Evolutionary conservation across 2,797 vertebrate species (phyloP).

Genomic region (Clarias fuscus): DNA sequence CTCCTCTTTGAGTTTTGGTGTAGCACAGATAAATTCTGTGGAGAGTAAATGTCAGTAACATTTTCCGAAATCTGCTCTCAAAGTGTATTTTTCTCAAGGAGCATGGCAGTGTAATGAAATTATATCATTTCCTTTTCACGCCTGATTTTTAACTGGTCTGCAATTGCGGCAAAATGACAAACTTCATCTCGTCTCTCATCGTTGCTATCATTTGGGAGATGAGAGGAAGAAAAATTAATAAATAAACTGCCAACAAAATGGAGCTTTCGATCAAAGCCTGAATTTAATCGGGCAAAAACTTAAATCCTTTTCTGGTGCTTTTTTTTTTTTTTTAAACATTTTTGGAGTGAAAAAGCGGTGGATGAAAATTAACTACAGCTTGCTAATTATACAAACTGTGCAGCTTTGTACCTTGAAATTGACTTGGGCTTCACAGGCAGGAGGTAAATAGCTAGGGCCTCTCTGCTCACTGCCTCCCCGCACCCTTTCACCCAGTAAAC

Average conservation of each 20-base stretch:
- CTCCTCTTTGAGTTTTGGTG: slow-evolving; percentile 32
- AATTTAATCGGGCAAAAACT: slow-evolving; percentile 33
- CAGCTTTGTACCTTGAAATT: slow-evolving; percentile 84
- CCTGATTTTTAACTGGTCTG: slow-evolving; percentile 17
- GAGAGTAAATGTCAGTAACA: slow-evolving; percentile 47
- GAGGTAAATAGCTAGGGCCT: slow-evolving; percentile 79
- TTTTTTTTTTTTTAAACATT: slow-evolving; percentile 13
- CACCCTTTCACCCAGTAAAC: slow-evolving; percentile 93
- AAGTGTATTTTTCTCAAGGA: slow-evolving; percentile 58
- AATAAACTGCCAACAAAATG: slow-evolving; percentile 28
- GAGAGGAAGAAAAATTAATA: slow-evolving; percentile 18
- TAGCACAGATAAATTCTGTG: slow-evolving; percentile 47
- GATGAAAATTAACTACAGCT: slow-evolving; percentile 60
- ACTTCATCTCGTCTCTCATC: slow-evolving; percentile 36
- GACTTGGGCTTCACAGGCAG: slow-evolving; percentile 80
- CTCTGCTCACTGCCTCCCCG: slow-evolving; percentile 76
- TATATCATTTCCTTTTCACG: slow-evolving; percentile 51
- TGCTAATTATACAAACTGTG: slow-evolving; percentile 76
- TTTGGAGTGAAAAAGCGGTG: slow-evolving; percentile 57
- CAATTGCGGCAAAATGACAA: slow-evolving; percentile 26
- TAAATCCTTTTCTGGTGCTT: slow-evolving; percentile 17
- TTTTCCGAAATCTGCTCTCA: slow-evolving; percentile 51
- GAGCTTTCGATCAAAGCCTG: slow-evolving; percentile 33
- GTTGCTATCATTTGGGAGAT: slow-evolving; percentile 26
- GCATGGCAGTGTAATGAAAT: slow-evolving; percentile 46